Conservation (phyloP, 1,140 invertebrate species). For the Coenobita brevimanus region DNA sequence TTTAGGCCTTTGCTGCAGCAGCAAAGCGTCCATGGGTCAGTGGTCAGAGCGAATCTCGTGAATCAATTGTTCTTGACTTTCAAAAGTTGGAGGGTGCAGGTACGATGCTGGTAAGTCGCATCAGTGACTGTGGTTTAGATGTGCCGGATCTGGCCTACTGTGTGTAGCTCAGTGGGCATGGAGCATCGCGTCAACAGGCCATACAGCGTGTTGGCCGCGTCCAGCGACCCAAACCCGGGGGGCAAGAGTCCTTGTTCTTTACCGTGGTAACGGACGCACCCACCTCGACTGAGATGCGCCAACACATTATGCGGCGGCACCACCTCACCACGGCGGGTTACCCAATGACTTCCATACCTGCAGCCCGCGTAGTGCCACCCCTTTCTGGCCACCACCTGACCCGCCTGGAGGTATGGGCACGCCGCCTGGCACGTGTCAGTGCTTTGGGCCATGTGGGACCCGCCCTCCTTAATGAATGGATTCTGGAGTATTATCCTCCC, state of each 20-base stretch:
- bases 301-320: too few species aligned
- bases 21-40: not conserved
- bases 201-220: constrained; percentile 22
- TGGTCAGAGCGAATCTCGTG: not conserved
- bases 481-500: too few species aligned
- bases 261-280: not conserved
- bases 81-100: not conserved
- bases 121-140: constrained; percentile 25
- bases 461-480: too few species aligned
- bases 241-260: not conserved
- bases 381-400: too few species aligned
- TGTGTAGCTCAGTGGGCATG: constrained; percentile 13
- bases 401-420: too few species aligned
- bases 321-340: too few species aligned
- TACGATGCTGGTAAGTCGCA: constrained; percentile 13
- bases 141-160: constrained; percentile 26
- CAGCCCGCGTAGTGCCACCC: too few species aligned
- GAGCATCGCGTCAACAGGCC: constrained; percentile 27
- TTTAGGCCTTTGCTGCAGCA: not conserved
- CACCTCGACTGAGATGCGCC: too few species aligned
- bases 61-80: not conserved
- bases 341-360: too few species aligned
- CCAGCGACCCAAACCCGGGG: constrained; percentile 7
- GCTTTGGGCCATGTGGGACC: too few species aligned
- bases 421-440: too few species aligned